Percentiles rank a stretch among this genome's conserved stretches.
These are phyloP conservation scores for Melanotus villosus DNA, from an alignment of 2,888 invertebrate species.

Conservation along the genomic window DNA sequence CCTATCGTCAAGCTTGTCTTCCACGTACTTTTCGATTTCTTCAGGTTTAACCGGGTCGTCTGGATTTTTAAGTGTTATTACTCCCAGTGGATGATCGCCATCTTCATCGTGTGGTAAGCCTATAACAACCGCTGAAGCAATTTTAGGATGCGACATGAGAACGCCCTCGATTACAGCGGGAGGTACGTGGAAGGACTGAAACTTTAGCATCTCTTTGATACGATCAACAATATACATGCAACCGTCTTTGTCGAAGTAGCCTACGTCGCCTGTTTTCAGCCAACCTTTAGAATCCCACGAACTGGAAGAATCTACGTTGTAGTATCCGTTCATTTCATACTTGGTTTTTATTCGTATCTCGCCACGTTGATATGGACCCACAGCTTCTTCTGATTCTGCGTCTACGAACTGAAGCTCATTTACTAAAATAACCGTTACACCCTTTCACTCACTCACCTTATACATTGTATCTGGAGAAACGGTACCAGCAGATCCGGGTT, in stretches of 20 bases:
- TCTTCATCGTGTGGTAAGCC: slow-evolving; percentile 62
- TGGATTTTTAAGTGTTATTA: slow-evolving; percentile 58
- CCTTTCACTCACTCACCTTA: slow-evolving; percentile 53
- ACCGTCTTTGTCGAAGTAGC: slow-evolving; percentile 69
- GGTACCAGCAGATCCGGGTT: slow-evolving; percentile 58
- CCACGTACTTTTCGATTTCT: slow-evolving; percentile 47
- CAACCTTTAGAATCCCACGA: slow-evolving; percentile 68
- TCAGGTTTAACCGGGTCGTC: neutral
- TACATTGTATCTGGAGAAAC: slow-evolving; percentile 56
- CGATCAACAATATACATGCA: slow-evolving; percentile 70
- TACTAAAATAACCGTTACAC: neutral
- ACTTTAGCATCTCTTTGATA: slow-evolving; percentile 71
- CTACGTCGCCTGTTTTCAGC: slow-evolving; percentile 71
- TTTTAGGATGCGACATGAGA: slow-evolving; percentile 59
- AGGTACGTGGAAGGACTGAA: slow-evolving; percentile 69
- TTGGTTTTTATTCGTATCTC: slow-evolving; percentile 70
- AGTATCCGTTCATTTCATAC: slow-evolving; percentile 67
- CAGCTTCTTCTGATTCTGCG: slow-evolving; percentile 65
- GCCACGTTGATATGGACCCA: slow-evolving; percentile 69
- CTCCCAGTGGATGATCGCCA: slow-evolving; percentile 61
- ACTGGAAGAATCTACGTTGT: slow-evolving; percentile 67
- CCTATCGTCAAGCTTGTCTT: slow-evolving; percentile 48
- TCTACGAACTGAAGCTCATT: slow-evolving; percentile 58
- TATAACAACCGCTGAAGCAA: slow-evolving; percentile 58
- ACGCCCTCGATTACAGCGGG: slow-evolving; percentile 61